Evolutionary conservation across 2,113 vertebrate species (phyloP).

Genomic region (Gavia stellata): DNA sequence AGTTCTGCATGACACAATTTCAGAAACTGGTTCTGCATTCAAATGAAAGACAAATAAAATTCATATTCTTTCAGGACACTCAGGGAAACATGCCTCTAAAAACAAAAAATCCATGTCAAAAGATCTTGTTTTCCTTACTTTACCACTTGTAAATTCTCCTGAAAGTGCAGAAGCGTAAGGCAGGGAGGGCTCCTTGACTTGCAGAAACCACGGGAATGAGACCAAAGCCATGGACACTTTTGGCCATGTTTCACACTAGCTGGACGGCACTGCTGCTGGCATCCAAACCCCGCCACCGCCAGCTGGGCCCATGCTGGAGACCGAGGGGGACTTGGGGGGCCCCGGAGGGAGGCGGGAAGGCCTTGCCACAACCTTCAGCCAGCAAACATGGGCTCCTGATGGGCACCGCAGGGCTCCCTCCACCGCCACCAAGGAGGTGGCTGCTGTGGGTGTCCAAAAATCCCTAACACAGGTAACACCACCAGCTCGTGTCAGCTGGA

Average conservation of each 20-base stretch:
- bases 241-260: neutral
- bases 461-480: neutral
- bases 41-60: neutral
- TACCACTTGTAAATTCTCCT: neutral
- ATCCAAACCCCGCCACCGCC: neutral
- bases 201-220: neutral
- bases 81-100: neutral
- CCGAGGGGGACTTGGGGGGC: too few species aligned
- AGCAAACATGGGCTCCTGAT: fast-evolving
- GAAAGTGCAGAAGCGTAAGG: neutral
- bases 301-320: neutral
- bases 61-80: neutral
- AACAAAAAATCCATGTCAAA: neutral
- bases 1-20: neutral
- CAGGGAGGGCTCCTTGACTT: neutral
- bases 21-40: neutral
- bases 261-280: neutral
- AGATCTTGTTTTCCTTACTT: neutral
- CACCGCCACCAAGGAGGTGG: neutral
- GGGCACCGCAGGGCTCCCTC: neutral
- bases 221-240: neutral
- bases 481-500: neutral
- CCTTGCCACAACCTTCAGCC: neutral
- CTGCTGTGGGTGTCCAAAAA: neutral
- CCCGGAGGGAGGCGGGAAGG: neutral